Evolutionary conservation across 30 jellyfish, hydroid and myxozoan species (phyloP).

Genomic region (Aurelia aurita complex sp. Pacific): DNA sequence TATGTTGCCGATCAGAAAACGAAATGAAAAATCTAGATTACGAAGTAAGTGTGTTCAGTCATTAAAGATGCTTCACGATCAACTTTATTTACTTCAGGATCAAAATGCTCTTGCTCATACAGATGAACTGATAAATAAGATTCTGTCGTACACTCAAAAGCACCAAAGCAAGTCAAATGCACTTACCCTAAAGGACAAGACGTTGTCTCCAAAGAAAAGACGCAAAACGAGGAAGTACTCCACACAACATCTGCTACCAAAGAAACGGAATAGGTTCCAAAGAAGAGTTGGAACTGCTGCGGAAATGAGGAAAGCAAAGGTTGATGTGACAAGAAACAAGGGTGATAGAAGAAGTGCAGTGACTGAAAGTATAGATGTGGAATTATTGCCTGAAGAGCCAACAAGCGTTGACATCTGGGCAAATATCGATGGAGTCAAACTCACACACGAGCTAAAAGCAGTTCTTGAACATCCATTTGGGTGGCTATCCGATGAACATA

Average conservation of each 20-base stretch:
- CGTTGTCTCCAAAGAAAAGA: constrained; percentile 13
- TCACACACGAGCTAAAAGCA: constrained; percentile 4
- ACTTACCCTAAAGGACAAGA: constrained; percentile 13
- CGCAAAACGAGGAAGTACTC: constrained; percentile 1
- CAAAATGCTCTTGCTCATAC: not conserved
- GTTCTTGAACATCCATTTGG: constrained; percentile 23
- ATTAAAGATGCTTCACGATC: constrained; percentile 33
- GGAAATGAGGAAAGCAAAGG: constrained; percentile 13
- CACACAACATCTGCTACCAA: constrained; percentile 13
- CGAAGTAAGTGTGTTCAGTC: constrained; percentile 17
- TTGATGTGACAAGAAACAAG: not conserved
- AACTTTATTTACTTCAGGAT: not conserved
- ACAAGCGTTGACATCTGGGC: constrained; percentile 26
- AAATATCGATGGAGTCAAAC: constrained; percentile 18
- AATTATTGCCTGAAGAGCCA: constrained; percentile 8
- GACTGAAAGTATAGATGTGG: constrained; percentile 8
- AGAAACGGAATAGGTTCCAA: constrained; percentile 18
- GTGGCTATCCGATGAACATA: constrained; percentile 32
- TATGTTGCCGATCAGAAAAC: constrained; percentile 10
- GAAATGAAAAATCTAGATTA: not conserved
- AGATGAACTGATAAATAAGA: constrained; percentile 3
- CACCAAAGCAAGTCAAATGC: constrained; percentile 10
- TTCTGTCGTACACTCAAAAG: not conserved
- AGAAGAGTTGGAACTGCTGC: constrained; percentile 48
- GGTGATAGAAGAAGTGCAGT: not conserved